Percentiles rank a stretch among this genome's conserved stretches.
phyloP scores from a whole-genome alignment of 2,113 vertebrate species.

The Scolopax mira region DNA sequence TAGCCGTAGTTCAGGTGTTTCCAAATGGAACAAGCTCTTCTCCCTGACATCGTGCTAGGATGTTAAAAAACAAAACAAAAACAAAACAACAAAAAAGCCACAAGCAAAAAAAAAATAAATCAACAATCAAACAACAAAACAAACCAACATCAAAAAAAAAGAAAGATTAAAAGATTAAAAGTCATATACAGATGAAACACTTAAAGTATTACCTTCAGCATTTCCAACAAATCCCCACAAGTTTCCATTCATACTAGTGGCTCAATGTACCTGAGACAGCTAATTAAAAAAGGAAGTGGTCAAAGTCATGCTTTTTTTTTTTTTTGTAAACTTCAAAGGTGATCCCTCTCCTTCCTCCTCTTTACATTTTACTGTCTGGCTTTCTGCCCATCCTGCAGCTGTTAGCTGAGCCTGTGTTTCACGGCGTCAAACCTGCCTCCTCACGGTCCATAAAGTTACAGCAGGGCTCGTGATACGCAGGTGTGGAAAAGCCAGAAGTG shows the following conservation, averaged over 20 bases:
- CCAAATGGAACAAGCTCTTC: not conserved
- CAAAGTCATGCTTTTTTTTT: constrained; percentile 75
- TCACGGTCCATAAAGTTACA: constrained; percentile 79
- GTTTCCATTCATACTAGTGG: not conserved
- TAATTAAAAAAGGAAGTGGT: constrained; percentile 79
- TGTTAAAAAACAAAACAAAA: not conserved
- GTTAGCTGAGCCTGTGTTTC: constrained; percentile 65
- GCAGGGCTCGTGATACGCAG: constrained; percentile 69
- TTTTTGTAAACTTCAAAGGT: constrained; percentile 82
- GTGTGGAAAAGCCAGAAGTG: constrained; percentile 75
- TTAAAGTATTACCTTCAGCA: not conserved
- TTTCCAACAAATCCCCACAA: not conserved
- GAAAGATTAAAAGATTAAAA: not conserved
- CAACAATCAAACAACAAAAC: not conserved
- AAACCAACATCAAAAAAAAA: not conserved
- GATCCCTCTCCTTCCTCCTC: constrained; percentile 70
- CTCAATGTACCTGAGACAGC: constrained; percentile 70
- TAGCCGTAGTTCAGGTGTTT: not conserved
- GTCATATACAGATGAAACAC: not conserved
- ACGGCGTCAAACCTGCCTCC: constrained; percentile 82
- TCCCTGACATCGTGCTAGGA: not conserved
- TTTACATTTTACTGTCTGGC: constrained; percentile 84
- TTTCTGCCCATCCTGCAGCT: constrained; percentile 75
- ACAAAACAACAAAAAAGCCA: not conserved
- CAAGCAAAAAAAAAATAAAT: not conserved